Evolutionary conservation across 2,113 vertebrate species (phyloP), one percentile per base, ranked within the genome.

Genomic region (Phrynocephalus versicolor): DNA sequence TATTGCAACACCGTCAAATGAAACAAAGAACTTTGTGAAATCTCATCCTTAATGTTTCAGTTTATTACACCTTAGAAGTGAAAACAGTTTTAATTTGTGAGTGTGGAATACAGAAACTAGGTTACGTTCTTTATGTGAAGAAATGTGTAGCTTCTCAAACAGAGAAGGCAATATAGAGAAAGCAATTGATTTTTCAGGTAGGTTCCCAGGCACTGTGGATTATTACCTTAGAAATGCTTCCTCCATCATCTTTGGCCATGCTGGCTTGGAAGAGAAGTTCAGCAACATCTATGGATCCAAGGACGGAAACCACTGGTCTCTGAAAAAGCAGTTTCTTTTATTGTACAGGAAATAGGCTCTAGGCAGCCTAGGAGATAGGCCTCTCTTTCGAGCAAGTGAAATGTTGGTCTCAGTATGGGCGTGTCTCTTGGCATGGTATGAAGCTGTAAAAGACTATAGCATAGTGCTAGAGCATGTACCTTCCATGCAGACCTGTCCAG

Each of bases 61-160:
- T 76, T 76, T 76, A 23, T 55, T 67, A 84, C 65, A 45, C 23
- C 3, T 78, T 58, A 70, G 58, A 78, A 90, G 10, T 3, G 69
- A 75, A 13, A 87, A 81, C 87, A 60, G 64, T 10, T 39, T 87
- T 27, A 55, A 77, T 82, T 70, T 70, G 64, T 78, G n/a, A 23
- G 35, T 30, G 45, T 51, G 45, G 86, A 78, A 37, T 73, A 33
- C 2, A 1, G 9, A 45, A 0, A 30, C 69, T 13, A 16, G 37
- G n/a, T 12, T 84, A 51, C 10, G 21, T 23, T 19, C 3, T n/a
- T n/a, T n/a, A 2, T 18, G 62, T 60, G 35, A 2, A 35, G 27
- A 71, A 39, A 84, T 0, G 0, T 25, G 7, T 10, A 88, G 30
- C 30, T 67, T 82, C 75, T 65, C 0, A 72, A 75, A 1, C 8